phyloP scores from a whole-genome alignment of 37 sponge, comb jelly and placozoan species.

The Bolinopsis microptera region DNA sequence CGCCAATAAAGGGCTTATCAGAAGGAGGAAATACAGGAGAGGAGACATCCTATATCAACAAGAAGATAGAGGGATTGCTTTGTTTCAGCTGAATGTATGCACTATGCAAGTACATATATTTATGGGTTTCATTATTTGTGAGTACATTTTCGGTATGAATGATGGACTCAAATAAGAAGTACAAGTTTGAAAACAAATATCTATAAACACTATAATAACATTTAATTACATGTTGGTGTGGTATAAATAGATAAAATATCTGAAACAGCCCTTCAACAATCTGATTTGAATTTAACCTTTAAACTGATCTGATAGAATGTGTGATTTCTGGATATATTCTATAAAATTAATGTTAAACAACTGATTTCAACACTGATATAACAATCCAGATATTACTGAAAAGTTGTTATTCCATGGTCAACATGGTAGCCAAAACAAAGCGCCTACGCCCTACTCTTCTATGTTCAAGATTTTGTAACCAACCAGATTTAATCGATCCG shows the following conservation, averaged over 20 bases:
- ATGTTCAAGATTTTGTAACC: too few relatives aligned
- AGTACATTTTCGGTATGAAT: too few relatives aligned
- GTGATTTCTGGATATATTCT: too few relatives aligned
- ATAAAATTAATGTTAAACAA: too few relatives aligned
- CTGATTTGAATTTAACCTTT: neutral
- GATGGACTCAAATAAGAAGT: neutral
- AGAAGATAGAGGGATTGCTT: too few relatives aligned
- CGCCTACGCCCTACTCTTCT: too few relatives aligned
- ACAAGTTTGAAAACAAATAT: neutral
- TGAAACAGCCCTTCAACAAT: neutral
- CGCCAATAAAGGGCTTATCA: neutral
- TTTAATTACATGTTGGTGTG: neutral
- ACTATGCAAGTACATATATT: too few relatives aligned
- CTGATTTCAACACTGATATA: too few relatives aligned
- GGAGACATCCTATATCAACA: neutral
- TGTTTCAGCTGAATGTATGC: too few relatives aligned
- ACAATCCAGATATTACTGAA: neutral
- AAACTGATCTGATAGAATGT: neutral
- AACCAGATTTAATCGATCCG: too few relatives aligned
- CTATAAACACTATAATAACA: neutral
- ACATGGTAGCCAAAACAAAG: constrained; percentile 28
- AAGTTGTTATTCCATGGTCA: neutral
- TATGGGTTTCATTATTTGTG: too few relatives aligned
- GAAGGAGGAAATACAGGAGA: neutral
- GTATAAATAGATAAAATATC: constrained; percentile 45